Evolutionary conservation across 2,113 vertebrate species (phyloP).

Genomic region (Emydura subglobosa): DNA sequence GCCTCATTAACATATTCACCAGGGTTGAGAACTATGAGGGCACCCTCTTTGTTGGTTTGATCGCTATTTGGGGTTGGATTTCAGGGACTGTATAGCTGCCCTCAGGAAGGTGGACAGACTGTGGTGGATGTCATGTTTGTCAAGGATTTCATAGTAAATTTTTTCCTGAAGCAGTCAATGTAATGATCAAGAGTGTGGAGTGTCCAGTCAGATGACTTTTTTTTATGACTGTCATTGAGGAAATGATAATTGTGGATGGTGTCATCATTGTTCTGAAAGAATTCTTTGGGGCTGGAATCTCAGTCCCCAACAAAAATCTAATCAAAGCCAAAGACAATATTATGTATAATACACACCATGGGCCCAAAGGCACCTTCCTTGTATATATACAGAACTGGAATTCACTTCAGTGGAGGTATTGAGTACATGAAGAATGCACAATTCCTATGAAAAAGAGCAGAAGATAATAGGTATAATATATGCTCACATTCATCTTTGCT

Average conservation of each 20-base stretch:
- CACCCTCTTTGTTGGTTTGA: too few species aligned
- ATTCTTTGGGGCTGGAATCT: neutral
- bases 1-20: too few species aligned
- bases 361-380: neutral
- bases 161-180: neutral
- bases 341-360: neutral
- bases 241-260: neutral
- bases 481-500: neutral
- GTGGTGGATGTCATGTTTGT: neutral
- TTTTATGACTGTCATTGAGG: neutral
- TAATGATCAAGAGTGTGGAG: neutral
- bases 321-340: neutral
- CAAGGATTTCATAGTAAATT: neutral
- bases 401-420: rapidly evolving
- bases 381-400: neutral
- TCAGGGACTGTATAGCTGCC: too few species aligned
- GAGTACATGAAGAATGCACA: neutral
- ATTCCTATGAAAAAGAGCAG: neutral
- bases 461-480: neutral
- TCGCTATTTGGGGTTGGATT: too few species aligned
- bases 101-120: neutral
- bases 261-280: neutral
- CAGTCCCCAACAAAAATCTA: neutral
- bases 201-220: neutral
- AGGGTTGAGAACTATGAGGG: too few species aligned